phyloP scores from a whole-genome alignment of 2,113 vertebrate genomes.

The Seriola rivoliana region DNA sequence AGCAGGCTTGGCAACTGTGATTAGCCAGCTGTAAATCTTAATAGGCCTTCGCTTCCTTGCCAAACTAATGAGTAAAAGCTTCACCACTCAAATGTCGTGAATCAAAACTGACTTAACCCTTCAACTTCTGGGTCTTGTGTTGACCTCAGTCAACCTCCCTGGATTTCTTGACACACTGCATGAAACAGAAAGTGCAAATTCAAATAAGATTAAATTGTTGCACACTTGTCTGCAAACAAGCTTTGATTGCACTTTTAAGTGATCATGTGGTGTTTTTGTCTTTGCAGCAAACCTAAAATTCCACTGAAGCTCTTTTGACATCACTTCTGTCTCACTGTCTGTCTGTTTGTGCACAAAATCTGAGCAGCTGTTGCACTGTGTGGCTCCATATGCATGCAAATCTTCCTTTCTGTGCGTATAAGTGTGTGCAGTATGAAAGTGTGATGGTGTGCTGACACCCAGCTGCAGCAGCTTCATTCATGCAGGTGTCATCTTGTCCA shows the following conservation, averaged over 20 bases:
- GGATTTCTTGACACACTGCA: not conserved
- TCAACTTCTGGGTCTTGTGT: not conserved
- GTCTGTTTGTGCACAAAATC: slow-evolving; percentile 18
- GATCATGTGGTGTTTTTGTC: not conserved
- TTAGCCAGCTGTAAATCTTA: slow-evolving; percentile 62
- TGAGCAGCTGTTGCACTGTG: slow-evolving; percentile 12
- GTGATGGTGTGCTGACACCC: slow-evolving; percentile 37
- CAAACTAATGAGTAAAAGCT: slow-evolving; percentile 48
- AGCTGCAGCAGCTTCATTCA: slow-evolving; percentile 60
- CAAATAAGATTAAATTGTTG: not conserved
- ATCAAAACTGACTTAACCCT: slow-evolving; percentile 46
- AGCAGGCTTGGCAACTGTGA: slow-evolving; percentile 47
- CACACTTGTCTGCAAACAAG: not conserved
- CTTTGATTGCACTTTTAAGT: slow-evolving; percentile 13
- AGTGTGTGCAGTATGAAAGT: slow-evolving; percentile 21
- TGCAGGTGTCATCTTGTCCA: slow-evolving; percentile 63
- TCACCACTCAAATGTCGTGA: slow-evolving; percentile 12
- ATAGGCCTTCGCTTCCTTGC: slow-evolving; percentile 39
- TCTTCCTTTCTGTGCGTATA: slow-evolving; percentile 1
- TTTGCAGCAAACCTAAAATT: slow-evolving; percentile 22
- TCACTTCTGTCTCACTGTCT: not conserved
- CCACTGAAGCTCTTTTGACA: slow-evolving; percentile 14
- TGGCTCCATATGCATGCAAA: not conserved
- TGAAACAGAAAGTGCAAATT: not conserved
- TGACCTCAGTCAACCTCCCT: slow-evolving; percentile 26